Base-by-base conservation (phyloP, 2,113 vertebrate genomes). In the Epinephelus fuscoguttatus region DNA sequence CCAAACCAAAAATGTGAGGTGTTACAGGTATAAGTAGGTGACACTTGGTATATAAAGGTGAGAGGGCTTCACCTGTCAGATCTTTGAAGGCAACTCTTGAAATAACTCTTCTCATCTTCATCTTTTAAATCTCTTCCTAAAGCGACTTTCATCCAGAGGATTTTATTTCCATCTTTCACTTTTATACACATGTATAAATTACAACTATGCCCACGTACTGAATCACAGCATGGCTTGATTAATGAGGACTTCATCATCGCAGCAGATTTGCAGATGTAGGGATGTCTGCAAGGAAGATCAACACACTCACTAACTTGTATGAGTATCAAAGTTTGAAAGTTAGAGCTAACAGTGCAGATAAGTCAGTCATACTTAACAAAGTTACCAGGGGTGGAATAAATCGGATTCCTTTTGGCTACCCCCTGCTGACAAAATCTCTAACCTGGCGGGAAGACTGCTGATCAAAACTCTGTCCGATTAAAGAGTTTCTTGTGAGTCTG, bases 361-460 rank as follows among this genome's bases (percentile, higher is more conserved):
- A 80, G 72, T 90, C 89, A 49, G 3, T 92, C 88, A 89, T 75
- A 56, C 84, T 92, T 87, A 88, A 15, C 59, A 42, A 66, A 79
- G 83, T 66, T 53, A 19, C 7, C 4, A 17, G 2, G 37, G 42
- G 42, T 14, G 23, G 61, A 27, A 70, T 86, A 91, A 90, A 84
- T 86, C 78, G 70, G 91, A 78, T 90, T 88, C 66, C 80, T 69
- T 42, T 40, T 8, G 80, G 57, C 73, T 17, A 81, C 91, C 88
- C 87, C 92, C 91, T 68, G 85, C 91, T 84, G 90, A 66, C 40
- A 68, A 82, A 88, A 77, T 67, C 89, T 84, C 70, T 27, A 21
- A 78, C 90, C 68, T 79, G 73, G 53, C 33, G 49, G n/a, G 61
- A 13, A 75, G 87, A 81, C 72, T 45, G 60, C n/a, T 49, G 68